Evolutionary conservation across 2,113 vertebrate genomes (phyloP), one percentile per base, ranked within the genome.

Genomic region (Varanus komodoensis): DNA sequence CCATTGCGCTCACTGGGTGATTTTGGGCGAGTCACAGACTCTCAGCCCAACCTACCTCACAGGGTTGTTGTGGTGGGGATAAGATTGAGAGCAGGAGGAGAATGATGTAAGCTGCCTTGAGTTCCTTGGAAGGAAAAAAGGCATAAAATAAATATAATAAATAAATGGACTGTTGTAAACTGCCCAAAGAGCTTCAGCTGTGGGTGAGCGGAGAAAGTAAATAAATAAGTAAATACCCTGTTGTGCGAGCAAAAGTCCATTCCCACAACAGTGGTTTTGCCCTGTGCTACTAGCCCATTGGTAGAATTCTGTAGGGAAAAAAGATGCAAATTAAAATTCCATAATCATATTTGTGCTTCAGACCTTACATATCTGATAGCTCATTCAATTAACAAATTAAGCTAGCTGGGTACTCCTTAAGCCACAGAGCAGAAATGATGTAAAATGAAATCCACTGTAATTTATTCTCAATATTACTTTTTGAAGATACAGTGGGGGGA

Each of bases 401-500:
- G 3, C 23, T 14, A 64, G 15, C 21, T 64, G 8, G 8, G 54
- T n/a, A 8, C 14, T 78, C 73, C 27, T 61, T 57, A 34, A 2
- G 25, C 32, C 1, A 38, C 27, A 88, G 14, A 11, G 38, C 25
- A 34, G 27, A 25, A 50, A 50, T 57, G 23, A 75, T 21, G 50
- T 32, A 87, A 75, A 75, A 64, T 6, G 3, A 34, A 79, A 50
- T 67, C 21, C 69, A 23, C 3, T 81, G 14, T 80, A 4, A 50
- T 25, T n/a, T 88, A 23, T 7, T 61, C 34, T 54, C 23, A 84
- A 11, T 17, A 17, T 15, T 90, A 84, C 21, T 75, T 71, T 92
- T 88, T 88, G 11, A n/a, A 50, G 81, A 82, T 80, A 34, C n/a
- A 68, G 52, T 29, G 38, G 83, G 90, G 88, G 17, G 8, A 89